These are phyloP conservation scores for Hyperoplus immaculatus DNA, from an alignment of 2,797 vertebrate species.

Conservation along the genomic window DNA sequence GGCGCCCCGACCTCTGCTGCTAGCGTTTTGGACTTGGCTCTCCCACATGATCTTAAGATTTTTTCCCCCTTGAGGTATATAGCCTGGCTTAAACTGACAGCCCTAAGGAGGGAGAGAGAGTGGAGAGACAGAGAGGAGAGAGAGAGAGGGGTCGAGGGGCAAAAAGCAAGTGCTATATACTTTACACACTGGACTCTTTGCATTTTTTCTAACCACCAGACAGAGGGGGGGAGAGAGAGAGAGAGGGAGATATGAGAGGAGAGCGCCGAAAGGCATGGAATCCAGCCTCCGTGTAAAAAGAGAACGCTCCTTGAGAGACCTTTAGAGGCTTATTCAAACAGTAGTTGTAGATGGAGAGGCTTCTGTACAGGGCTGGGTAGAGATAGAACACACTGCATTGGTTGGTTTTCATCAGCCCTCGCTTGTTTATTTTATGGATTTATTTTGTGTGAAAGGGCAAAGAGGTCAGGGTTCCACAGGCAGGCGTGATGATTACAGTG, in stretches of 20 bases:
- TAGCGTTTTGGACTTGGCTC: conserved; percentile 60
- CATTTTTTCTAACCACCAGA: conserved; percentile 42
- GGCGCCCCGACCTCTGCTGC: conserved; percentile 45
- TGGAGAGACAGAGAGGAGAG: too few species aligned
- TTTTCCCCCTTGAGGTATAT: conserved; percentile 72
- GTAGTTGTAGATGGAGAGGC: conserved; percentile 21
- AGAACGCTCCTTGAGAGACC: conserved; percentile 56
- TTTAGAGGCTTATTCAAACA: conserved; percentile 45
- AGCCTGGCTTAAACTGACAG: conserved; percentile 71
- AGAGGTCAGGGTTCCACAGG: conserved; percentile 18
- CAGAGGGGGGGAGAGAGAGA: neutral
- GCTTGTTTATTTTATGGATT: conserved; percentile 34
- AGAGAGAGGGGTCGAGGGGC: conserved; percentile 37
- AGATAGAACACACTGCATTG: neutral
- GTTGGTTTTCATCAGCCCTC: neutral
- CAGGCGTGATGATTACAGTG: conserved; percentile 14
- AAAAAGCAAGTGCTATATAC: conserved; percentile 51
- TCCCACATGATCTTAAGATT: conserved; percentile 74
- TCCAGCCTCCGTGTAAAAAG: conserved; percentile 41
- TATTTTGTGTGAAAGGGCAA: conserved; percentile 16
- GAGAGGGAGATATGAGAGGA: conserved; percentile 18
- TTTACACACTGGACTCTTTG: conserved; percentile 63
- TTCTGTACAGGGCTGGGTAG: neutral
- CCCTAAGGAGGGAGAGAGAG: conserved; percentile 40
- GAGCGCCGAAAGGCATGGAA: conserved; percentile 34